Conservation (phyloP, 2,797 vertebrate genomes). For the Thaleichthys pacificus region DNA sequence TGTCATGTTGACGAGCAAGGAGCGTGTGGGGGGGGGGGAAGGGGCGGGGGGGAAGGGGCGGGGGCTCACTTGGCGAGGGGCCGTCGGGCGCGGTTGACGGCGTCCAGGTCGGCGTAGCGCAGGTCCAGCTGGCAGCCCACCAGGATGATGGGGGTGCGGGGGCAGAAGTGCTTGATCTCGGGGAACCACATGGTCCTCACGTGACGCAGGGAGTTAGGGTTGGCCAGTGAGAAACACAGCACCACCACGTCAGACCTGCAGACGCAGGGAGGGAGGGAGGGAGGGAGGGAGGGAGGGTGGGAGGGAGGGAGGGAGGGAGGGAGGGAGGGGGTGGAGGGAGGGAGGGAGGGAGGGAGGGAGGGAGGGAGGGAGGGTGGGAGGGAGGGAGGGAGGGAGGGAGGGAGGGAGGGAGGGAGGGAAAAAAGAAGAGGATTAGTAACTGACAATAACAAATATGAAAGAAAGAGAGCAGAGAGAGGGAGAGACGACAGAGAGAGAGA, state of each 20-base stretch:
- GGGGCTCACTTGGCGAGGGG: slow-evolving; percentile 81
- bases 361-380: not conserved
- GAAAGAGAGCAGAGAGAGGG: slow-evolving; percentile 20
- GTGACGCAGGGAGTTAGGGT: slow-evolving; percentile 89
- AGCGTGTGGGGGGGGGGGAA: not conserved
- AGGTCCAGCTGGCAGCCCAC: slow-evolving; percentile 95
- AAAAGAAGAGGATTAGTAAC: not conserved
- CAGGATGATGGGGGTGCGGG: slow-evolving; percentile 88
- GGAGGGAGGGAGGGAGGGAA: not conserved
- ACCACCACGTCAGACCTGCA: slow-evolving; percentile 89
- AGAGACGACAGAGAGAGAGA: no score
- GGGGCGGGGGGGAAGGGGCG: not conserved
- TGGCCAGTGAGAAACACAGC: slow-evolving; percentile 91
- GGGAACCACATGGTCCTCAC: slow-evolving; percentile 93
- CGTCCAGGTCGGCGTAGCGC: slow-evolving; percentile 84
- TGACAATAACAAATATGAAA: not conserved
- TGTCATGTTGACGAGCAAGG: not conserved
- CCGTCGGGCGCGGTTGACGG: slow-evolving; percentile 82
- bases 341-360: no score
- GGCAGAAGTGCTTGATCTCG: slow-evolving; percentile 95
- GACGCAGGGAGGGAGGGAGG: not conserved
- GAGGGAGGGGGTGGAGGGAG: no score
- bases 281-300: not conserved
- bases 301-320: not conserved
- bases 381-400: no score